Base-by-base conservation (phyloP, 2,888 invertebrate species). In the Campopleginae sp. region DNA sequence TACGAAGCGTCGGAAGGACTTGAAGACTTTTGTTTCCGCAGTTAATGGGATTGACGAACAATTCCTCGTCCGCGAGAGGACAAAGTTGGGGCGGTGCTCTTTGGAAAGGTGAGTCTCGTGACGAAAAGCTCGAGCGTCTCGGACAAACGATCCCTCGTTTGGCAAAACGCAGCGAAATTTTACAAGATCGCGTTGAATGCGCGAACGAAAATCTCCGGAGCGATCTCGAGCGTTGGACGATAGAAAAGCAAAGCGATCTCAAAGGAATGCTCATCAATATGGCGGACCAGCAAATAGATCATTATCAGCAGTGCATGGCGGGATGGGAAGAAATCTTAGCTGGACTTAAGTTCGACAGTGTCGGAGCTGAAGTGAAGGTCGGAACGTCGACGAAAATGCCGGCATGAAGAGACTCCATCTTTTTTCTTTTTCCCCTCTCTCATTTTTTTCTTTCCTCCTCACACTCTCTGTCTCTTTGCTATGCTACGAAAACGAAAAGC, bases 201-300 rank as follows among this genome's bases (percentile, higher is more conserved):
- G 96, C 96, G 0, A 96, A 96, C 91, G 96, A 96, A 90, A 95
- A 96, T 90, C 92, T 96, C 42, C 94, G 96, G 74, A 96, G 96
- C 61, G 96, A 96, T 91, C 93, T 96, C 84, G 95, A 96, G 75
- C 94, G 96, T 81, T 96, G 96, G 96, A 95, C 96, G 87, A 90
- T 94, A 46, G 96, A 96, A 87, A 96, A 96, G 90, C 95, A 95
- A 83, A 93, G 94, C 46, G 96, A 96, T 91, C 91, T 96, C 74
- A 96, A 96, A 90, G 95, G 94, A 86, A 94, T 96, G 89, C 94
- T 96, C 17, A 93, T 95, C 44, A 94, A 95, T 86, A 95, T 96
- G 94, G 96, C 96, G 12, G 95, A 96, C 88, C 95, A 95, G 90
- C 96, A 96, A 90, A 95, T 96, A 66, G 94, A 94, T 85, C 96